Conservation (phyloP, 2,888 invertebrate genomes). For the Eurytoma californica region DNA sequence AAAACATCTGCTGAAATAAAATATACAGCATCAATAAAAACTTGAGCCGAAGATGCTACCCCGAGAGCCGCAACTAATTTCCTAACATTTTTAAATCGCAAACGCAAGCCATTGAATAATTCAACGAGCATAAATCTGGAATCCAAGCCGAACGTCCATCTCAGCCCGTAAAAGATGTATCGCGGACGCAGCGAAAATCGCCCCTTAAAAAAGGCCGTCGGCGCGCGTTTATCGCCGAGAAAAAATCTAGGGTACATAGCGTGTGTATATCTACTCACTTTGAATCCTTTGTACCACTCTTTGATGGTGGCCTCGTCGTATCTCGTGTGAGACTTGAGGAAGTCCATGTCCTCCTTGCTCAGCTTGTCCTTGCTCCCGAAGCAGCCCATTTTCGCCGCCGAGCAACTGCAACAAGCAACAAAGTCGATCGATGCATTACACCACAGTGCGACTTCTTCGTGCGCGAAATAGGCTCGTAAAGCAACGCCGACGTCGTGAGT, state of each 20-base stretch:
- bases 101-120: neutral
- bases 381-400: constrained; percentile 84
- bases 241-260: neutral
- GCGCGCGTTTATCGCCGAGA: neutral
- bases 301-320: constrained; percentile 99
- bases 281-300: constrained; percentile 99
- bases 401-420: constrained; percentile 71
- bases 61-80: no score
- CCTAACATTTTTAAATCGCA: neutral
- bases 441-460: no score
- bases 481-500: neutral
- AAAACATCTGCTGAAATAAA: no score
- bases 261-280: constrained; percentile 82
- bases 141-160: neutral
- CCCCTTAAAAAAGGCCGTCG: neutral
- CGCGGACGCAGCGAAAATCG: neutral
- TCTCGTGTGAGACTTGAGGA: constrained; percentile 97
- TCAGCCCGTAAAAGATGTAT: neutral
- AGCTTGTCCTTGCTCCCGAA: constrained; percentile 97
- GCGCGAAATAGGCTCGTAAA: neutral
- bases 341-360: constrained; percentile 99
- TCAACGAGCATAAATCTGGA: neutral
- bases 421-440: constrained; percentile 16
- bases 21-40: no score
- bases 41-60: no score